Conservation (phyloP, 2,113 vertebrate genomes). For the Clupea harengus region DNA sequence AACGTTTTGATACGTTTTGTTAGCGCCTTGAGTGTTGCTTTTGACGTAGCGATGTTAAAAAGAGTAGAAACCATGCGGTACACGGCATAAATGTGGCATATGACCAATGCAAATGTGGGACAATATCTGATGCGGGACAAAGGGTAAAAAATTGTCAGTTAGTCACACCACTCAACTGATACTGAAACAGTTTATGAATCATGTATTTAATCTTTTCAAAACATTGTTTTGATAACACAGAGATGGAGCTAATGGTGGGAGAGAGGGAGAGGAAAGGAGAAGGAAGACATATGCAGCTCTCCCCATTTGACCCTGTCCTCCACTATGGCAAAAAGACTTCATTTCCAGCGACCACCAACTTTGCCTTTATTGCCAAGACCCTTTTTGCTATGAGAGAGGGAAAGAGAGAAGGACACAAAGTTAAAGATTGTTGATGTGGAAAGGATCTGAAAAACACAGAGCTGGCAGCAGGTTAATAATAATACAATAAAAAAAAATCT, state of each 20-base stretch:
- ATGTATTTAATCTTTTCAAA: neutral
- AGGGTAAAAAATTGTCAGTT: no score
- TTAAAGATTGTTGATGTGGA: neutral
- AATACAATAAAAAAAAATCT: neutral
- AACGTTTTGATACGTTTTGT: no score
- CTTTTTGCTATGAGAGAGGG: constrained; percentile 65
- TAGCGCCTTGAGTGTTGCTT: no score
- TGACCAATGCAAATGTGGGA: no score
- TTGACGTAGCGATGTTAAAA: no score
- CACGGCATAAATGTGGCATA: no score
- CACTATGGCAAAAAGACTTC: constrained; percentile 14
- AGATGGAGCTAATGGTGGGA: neutral
- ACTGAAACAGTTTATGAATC: neutral
- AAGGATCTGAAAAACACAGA: neutral
- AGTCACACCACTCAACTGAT: neutral
- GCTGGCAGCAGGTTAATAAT: neutral
- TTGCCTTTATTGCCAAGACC: constrained; percentile 71
- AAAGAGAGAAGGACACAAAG: neutral
- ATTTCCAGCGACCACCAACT: constrained; percentile 77
- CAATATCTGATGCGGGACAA: no score
- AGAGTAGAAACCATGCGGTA: no score
- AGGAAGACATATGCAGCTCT: neutral
- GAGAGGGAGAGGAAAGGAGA: neutral
- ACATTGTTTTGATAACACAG: neutral
- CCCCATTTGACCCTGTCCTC: neutral